phyloP scores from a whole-genome alignment of 2,113 vertebrate genomes.

The Xerus inauris region DNA sequence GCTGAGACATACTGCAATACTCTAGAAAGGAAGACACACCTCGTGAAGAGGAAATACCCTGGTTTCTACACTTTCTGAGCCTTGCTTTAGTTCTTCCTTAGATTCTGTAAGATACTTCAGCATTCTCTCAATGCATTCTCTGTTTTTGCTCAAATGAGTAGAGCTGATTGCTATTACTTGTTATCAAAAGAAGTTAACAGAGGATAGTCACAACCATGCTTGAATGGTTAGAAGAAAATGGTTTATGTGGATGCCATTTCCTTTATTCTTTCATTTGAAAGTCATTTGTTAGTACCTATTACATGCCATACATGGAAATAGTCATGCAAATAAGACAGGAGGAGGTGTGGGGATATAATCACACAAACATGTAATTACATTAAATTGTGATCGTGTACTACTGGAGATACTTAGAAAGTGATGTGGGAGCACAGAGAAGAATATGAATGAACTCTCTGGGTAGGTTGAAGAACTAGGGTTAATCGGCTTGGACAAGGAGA shows the following conservation, averaged over 20 bases:
- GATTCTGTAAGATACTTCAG: background rate
- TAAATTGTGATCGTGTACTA: constrained; percentile 6
- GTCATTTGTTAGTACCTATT: constrained; percentile 40
- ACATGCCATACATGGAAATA: background rate
- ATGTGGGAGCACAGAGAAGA: background rate
- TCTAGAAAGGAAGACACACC: background rate
- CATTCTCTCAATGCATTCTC: background rate
- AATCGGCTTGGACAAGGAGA: constrained; percentile 59
- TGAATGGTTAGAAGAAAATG: constrained; percentile 1
- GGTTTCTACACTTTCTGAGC: background rate
- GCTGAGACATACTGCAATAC: background rate
- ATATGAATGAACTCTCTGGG: constrained; percentile 9
- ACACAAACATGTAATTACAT: background rate
- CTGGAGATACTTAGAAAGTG: background rate
- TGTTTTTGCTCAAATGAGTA: constrained; percentile 1
- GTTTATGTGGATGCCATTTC: constrained; percentile 1
- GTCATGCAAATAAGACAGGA: constrained; percentile 28
- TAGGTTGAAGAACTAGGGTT: constrained; percentile 2
- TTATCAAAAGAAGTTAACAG: constrained; percentile 32
- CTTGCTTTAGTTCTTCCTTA: background rate
- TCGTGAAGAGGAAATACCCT: background rate
- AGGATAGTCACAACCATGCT: background rate
- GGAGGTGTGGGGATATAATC: background rate
- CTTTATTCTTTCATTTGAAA: background rate
- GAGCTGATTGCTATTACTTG: constrained; percentile 22